phyloP scores from a whole-genome alignment of 2,113 vertebrate species.

The Sinocyclocheilus anshuiensis region DNA sequence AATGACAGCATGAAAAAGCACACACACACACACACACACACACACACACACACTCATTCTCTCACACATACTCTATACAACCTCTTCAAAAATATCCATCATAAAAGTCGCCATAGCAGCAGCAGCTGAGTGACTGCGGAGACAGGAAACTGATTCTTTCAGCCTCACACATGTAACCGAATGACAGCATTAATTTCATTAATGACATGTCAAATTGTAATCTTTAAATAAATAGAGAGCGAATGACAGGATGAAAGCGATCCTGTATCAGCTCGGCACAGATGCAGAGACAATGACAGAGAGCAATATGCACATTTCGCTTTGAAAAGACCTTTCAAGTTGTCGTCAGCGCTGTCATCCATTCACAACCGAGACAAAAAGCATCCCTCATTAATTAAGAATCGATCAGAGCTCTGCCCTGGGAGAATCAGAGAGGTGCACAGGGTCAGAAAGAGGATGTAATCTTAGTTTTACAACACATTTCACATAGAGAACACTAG shows the following conservation, averaged over 20 bases:
- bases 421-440: slow-evolving; percentile 20
- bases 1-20: slow-evolving; percentile 45
- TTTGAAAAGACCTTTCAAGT: slow-evolving; percentile 19
- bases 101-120: slow-evolving; percentile 32
- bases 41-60: slow-evolving; percentile 18
- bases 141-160: slow-evolving; percentile 21
- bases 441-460: neutral
- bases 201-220: slow-evolving; percentile 2
- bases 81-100: slow-evolving; percentile 7
- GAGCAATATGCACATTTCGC: neutral
- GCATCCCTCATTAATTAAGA: slow-evolving; percentile 32
- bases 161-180: neutral
- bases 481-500: neutral
- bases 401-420: slow-evolving; percentile 42
- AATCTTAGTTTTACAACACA: slow-evolving; percentile 7
- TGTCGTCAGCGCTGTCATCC: slow-evolving; percentile 8
- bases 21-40: slow-evolving; percentile 30
- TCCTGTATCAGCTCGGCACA: slow-evolving; percentile 14
- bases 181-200: slow-evolving; percentile 22
- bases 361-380: slow-evolving; percentile 2
- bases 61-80: slow-evolving; percentile 21
- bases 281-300: neutral
- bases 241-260: neutral
- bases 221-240: slow-evolving; percentile 20
- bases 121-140: slow-evolving; percentile 15